Evolutionary conservation across 2,888 invertebrate genomes (phyloP).

Genomic region (Folsomia candida): DNA sequence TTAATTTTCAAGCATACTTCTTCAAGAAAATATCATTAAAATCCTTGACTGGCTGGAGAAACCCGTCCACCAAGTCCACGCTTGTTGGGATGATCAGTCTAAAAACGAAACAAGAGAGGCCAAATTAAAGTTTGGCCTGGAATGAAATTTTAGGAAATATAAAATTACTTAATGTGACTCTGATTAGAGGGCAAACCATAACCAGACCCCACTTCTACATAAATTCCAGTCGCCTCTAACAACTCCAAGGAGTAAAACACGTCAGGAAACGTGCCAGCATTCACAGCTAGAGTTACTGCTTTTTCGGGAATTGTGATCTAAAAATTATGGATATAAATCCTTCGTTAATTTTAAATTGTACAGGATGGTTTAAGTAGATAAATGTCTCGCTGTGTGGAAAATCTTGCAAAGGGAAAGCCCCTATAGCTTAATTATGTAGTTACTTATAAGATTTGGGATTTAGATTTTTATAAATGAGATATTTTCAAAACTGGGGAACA

Average conservation of each 20-base stretch:
- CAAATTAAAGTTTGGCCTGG: background rate
- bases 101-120: too few species aligned
- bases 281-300: background rate
- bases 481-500: too few species aligned
- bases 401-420: too few species aligned
- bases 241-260: background rate
- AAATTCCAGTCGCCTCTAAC: background rate
- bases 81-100: background rate
- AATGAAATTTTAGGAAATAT: too few species aligned
- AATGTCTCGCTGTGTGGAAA: too few species aligned
- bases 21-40: background rate
- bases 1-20: background rate
- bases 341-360: too few species aligned
- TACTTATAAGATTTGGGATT: too few species aligned
- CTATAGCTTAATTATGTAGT: too few species aligned
- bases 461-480: too few species aligned
- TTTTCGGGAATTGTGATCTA: constrained; percentile 1
- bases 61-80: background rate
- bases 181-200: background rate
- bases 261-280: background rate
- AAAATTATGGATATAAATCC: too few species aligned
- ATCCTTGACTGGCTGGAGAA: background rate
- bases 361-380: too few species aligned
- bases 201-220: background rate
- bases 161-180: background rate